phyloP scores from a whole-genome alignment of 1,140 invertebrate genomes.

The Trichonephila inaurata region DNA sequence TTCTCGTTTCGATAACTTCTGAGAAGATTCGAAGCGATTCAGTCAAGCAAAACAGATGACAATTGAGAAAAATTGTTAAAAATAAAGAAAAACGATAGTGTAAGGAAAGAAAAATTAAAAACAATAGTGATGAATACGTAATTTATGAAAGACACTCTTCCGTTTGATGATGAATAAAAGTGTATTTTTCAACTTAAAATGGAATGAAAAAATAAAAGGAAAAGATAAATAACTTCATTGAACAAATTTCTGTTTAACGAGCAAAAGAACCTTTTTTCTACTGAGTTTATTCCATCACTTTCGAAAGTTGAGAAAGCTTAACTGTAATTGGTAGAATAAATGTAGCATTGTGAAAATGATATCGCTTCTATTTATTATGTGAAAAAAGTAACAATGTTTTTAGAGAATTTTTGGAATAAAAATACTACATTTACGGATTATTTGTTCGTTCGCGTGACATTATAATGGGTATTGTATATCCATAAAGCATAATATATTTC shows the following conservation, averaged over 20 bases:
- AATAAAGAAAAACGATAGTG: background rate
- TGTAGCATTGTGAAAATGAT: background rate
- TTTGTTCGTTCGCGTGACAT: too few relatives aligned
- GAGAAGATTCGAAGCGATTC: constrained; percentile 13
- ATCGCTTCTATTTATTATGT: background rate
- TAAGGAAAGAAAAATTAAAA: background rate
- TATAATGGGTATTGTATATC: too few relatives aligned
- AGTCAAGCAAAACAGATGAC: constrained; percentile 13
- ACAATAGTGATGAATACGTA: constrained; percentile 26
- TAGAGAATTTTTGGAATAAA: too few relatives aligned
- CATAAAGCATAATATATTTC: background rate
- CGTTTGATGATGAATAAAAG: constrained; percentile 22
- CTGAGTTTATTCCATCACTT: background rate
- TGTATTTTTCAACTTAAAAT: background rate
- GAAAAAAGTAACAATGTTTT: too few relatives aligned
- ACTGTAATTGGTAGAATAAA: constrained; percentile 22
- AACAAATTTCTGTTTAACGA: background rate
- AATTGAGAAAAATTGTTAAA: background rate
- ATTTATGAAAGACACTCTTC: constrained; percentile 18
- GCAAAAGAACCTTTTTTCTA: background rate
- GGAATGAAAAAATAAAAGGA: background rate
- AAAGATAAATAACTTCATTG: background rate
- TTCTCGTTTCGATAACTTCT: constrained; percentile 43
- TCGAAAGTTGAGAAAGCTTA: background rate
- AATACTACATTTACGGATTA: too few relatives aligned